Conservation (phyloP, 2,797 vertebrate species). For the Sylvia borin region DNA sequence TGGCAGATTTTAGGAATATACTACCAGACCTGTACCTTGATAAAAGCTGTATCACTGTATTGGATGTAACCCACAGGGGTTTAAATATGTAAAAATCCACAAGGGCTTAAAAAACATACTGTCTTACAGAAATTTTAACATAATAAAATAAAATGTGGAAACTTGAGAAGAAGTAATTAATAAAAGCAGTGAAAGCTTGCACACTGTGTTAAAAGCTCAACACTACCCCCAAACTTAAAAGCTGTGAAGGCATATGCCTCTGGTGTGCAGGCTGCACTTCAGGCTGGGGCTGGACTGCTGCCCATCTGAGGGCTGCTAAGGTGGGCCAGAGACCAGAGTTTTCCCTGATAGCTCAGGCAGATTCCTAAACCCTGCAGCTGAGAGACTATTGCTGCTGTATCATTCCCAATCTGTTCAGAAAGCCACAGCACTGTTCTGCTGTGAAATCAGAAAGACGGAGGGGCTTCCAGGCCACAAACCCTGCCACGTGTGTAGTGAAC, state of each 20-base stretch:
- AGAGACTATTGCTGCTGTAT: background rate
- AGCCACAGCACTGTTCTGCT: background rate
- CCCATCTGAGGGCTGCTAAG: background rate
- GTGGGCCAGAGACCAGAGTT: background rate
- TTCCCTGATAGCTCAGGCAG: rapidly evolving
- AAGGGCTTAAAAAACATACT: background rate
- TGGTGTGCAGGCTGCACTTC: background rate
- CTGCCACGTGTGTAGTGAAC: background rate
- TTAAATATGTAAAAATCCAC: background rate
- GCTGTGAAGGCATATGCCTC: background rate
- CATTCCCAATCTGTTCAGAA: background rate
- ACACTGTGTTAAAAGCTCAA: background rate
- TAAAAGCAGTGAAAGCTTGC: conserved; percentile 28
- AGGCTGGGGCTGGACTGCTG: background rate
- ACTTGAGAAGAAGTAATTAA: conserved; percentile 14
- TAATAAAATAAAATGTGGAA: conserved; percentile 16
- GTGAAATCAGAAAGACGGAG: background rate
- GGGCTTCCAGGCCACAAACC: background rate
- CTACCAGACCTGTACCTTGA: background rate
- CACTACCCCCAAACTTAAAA: background rate
- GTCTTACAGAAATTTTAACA: background rate
- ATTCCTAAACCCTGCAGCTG: background rate
- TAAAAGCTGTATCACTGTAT: background rate
- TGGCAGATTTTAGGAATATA: background rate
- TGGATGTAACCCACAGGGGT: background rate